Conservation (phyloP, 2,888 invertebrate species). For the Leptinotarsa juncta region DNA sequence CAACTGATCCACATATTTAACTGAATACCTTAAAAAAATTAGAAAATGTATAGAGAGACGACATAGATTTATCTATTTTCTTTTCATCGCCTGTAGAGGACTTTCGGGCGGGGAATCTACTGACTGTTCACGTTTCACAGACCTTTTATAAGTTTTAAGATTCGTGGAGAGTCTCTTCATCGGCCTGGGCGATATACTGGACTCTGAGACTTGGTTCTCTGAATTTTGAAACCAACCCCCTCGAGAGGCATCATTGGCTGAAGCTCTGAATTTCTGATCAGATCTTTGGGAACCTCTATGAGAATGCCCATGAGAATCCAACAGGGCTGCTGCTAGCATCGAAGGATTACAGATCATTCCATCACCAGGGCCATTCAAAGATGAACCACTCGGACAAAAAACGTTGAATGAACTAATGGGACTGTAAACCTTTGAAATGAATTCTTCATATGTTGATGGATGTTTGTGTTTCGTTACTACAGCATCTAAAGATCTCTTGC, state of each 20-base stretch:
- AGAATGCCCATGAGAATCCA: constrained; percentile 68
- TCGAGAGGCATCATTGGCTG: constrained; percentile 57
- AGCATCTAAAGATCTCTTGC: constrained; percentile 85
- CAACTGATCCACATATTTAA: background rate
- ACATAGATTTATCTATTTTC: constrained; percentile 53
- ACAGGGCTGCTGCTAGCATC: constrained; percentile 71
- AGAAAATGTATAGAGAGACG: background rate
- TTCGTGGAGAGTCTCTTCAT: constrained; percentile 72
- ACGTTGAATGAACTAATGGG: constrained; percentile 72
- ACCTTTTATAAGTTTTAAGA: constrained; percentile 62
- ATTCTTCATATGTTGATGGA: constrained; percentile 91
- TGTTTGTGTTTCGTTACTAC: constrained; percentile 88
- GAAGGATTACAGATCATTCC: constrained; percentile 62
- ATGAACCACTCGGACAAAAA: constrained; percentile 58
- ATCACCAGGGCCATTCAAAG: constrained; percentile 54
- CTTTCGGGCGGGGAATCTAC: constrained; percentile 64
- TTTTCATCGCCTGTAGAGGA: constrained; percentile 60
- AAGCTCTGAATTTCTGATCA: constrained; percentile 60
- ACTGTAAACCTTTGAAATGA: constrained; percentile 78
- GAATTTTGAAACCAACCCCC: constrained; percentile 63
- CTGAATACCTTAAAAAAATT: background rate
- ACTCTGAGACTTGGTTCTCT: constrained; percentile 62
- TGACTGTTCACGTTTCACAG: constrained; percentile 59
- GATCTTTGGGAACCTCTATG: constrained; percentile 58
- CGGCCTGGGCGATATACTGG: constrained; percentile 75